A percentile compares a stretch with the other conserved stretches of the same genome.
These are phyloP conservation scores for Ecliptopera silaceata DNA, from an alignment of 2,888 invertebrate genomes.

Conservation along the genomic window DNA sequence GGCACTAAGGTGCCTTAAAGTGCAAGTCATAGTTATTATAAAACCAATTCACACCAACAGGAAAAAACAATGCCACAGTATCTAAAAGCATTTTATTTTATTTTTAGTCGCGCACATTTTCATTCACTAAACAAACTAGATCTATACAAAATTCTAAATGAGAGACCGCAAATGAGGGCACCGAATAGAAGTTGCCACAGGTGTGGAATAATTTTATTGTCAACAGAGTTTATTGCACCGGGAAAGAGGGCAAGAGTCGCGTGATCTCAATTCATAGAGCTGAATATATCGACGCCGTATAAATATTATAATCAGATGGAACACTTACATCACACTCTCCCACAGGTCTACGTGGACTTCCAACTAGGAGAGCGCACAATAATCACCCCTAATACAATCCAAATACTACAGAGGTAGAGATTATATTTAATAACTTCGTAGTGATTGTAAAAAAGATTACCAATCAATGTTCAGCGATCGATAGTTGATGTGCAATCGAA, in stretches of 20 bases:
- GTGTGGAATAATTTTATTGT: constrained; percentile 30
- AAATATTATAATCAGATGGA: no score
- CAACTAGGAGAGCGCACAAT: no score
- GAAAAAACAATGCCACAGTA: constrained; percentile 2
- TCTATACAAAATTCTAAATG: constrained; percentile 18
- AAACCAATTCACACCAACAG: constrained; percentile 10
- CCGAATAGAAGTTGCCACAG: constrained; percentile 23
- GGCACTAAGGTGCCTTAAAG: no score
- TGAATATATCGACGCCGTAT: constrained; percentile 6
- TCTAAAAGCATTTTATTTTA: background rate
- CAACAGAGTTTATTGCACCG: constrained; percentile 35
- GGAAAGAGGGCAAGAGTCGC: constrained; percentile 33
- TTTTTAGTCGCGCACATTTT: background rate
- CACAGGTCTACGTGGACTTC: no score
- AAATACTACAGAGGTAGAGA: no score
- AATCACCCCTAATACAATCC: no score
- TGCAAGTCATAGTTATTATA: background rate
- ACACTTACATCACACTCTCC: no score
- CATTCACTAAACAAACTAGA: constrained; percentile 6
- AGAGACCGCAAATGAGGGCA: constrained; percentile 31
- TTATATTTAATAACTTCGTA: background rate
- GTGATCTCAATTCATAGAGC: constrained; percentile 22
- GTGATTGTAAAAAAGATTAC: background rate
- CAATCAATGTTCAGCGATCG: background rate
- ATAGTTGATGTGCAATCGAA: background rate